phyloP scores from a whole-genome alignment of 2,113 vertebrate species.

The Hemicordylus capensis region DNA sequence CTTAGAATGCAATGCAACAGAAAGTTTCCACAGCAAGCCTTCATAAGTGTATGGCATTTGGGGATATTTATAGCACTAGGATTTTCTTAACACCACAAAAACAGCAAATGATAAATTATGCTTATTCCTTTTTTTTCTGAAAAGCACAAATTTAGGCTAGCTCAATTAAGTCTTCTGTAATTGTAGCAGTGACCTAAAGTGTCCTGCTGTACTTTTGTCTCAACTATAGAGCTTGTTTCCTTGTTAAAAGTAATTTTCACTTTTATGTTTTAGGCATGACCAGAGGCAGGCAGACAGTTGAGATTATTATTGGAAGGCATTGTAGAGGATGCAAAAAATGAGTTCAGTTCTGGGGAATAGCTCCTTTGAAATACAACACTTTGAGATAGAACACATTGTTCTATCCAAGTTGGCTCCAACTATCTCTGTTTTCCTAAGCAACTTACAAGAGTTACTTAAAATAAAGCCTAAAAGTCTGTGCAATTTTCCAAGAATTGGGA shows the following conservation, averaged over 20 bases:
- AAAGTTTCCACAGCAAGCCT: conserved; percentile 28
- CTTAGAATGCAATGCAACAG: conserved; percentile 7
- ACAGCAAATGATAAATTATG: conserved; percentile 10
- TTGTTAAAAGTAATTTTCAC: background rate
- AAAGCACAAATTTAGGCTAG: background rate
- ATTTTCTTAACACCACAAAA: conserved; percentile 10
- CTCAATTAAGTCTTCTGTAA: background rate
- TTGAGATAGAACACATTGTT: background rate
- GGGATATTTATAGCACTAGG: conserved; percentile 10
- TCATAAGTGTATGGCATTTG: conserved; percentile 19
- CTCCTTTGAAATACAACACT: background rate
- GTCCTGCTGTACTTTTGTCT: background rate
- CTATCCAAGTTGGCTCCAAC: background rate
- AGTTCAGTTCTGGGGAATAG: background rate
- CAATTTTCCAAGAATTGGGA: too few relatives aligned
- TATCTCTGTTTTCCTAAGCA: too few relatives aligned
- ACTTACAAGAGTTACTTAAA: too few relatives aligned
- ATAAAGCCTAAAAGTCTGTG: too few relatives aligned
- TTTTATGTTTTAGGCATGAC: background rate
- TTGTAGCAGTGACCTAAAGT: background rate
- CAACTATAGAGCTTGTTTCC: background rate
- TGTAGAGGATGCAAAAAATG: background rate
- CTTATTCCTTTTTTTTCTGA: background rate
- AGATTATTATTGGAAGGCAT: too few relatives aligned
- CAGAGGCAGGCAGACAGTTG: too few relatives aligned